Evolutionary conservation across 1,140 invertebrate genomes (phyloP), one percentile per base, ranked within the genome.

Genomic region (Panagrolaimus sp.): DNA sequence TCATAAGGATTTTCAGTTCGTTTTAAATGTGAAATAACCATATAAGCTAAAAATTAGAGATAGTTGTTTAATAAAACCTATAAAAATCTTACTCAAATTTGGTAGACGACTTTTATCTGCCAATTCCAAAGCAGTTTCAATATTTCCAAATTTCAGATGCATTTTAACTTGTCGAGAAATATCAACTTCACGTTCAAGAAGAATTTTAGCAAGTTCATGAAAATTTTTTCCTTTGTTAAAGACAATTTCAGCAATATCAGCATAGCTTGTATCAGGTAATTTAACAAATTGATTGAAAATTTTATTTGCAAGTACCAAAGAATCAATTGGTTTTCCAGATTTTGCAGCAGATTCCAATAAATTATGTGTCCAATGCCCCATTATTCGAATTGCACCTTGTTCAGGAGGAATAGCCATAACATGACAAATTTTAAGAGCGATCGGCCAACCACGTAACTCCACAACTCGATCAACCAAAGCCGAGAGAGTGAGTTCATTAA

Each of bases 261-360:
- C 72, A 65, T 73, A 73, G 48, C 72, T 71, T 6, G 73, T 73
- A 3, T 55, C 65, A 47, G 70, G 70, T 26, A 74, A 73, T 43
- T 55, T 43, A 14, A 15, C 48, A 21, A 73, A 43, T n/a, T 65
- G 47, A 44, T 63, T 44, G 44, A 72, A 67, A 26, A 73, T 70
- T 46, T 68, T 65, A 6, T 21, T 28, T 21, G 52, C 52, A n/a
- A 58, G 52, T 32, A 69, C 63, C 17, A 62, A 46, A 21, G 67
- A 38, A 26, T 32, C 65, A 21, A 63, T 45, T 43, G 45, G 38
- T 17, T 65, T 44, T 7, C 43, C 46, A 43, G 32, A 14, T 21
- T 71, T 26, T 17, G 64, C 9, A 17, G 14, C 43, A n/a, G 43
- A 28, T 5, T 32, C 63, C 17, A 21, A 24, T 26, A 43, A 43